phyloP scores from a whole-genome alignment of 2,797 vertebrate species.

The Microchirus variegatus region DNA sequence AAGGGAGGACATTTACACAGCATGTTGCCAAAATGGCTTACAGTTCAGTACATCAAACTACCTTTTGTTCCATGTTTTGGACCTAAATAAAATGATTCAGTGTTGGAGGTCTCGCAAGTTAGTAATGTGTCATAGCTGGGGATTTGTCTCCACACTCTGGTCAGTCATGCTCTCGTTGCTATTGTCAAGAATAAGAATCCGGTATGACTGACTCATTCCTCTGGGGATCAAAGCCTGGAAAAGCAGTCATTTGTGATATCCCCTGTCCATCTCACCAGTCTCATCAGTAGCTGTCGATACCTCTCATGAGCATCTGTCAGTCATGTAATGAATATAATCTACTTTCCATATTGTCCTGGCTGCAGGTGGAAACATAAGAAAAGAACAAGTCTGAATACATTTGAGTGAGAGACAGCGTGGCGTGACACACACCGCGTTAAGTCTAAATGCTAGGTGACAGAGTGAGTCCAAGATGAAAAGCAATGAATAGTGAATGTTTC shows the following conservation, averaged over 20 bases:
- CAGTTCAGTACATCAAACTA: too few species aligned
- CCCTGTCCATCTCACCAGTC: constrained; percentile 34
- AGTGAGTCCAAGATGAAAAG: constrained; percentile 40
- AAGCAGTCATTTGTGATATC: constrained; percentile 21
- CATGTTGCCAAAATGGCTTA: too few species aligned
- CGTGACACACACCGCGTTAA: constrained; percentile 49
- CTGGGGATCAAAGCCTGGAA: constrained; percentile 17
- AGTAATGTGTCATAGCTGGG: not conserved
- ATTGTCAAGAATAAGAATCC: constrained; percentile 29
- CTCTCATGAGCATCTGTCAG: constrained; percentile 41
- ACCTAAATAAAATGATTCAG: too few species aligned
- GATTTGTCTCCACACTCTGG: constrained; percentile 26
- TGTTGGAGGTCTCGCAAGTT: too few species aligned
- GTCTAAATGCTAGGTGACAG: constrained; percentile 58
- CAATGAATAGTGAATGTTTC: constrained; percentile 39
- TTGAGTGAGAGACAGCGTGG: constrained; percentile 47
- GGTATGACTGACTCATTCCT: constrained; percentile 30
- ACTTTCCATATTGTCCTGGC: constrained; percentile 25
- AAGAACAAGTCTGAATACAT: constrained; percentile 36
- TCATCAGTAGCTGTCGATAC: constrained; percentile 31
- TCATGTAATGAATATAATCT: constrained; percentile 32
- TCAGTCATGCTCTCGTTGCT: constrained; percentile 31
- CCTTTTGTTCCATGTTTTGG: too few species aligned
- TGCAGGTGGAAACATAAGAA: constrained; percentile 41
- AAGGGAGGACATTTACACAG: too few species aligned